A percentile compares a stretch with the other conserved stretches of the same genome.
Conservation (phyloP, 2,797 vertebrate species). For the Eurystomus glaucurus region DNA sequence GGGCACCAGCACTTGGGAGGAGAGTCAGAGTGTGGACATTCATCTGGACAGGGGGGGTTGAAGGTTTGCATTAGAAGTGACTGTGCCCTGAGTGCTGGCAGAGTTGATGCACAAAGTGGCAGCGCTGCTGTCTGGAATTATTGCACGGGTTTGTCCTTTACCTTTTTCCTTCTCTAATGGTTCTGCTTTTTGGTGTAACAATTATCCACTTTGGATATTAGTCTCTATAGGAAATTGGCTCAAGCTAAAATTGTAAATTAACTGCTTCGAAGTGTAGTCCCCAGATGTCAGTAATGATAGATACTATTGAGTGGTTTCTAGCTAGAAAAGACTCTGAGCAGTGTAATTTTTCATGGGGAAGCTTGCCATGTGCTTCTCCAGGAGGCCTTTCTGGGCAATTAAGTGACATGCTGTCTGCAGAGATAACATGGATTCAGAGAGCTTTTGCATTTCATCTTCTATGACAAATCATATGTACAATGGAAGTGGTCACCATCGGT, state of each 20-base stretch:
- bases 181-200: conserved; percentile 10
- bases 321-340: neutral
- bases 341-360: conserved; percentile 56
- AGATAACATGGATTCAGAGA: neutral
- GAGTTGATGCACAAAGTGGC: neutral
- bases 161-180: neutral
- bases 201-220: conserved; percentile 9
- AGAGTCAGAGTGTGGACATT: too few species aligned
- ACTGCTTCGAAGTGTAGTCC: conserved; percentile 26
- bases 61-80: accelerated
- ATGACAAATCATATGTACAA: neutral
- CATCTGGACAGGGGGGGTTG: accelerated
- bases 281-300: conserved; percentile 42
- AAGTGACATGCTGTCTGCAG: conserved; percentile 25
- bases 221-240: conserved; percentile 15
- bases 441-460: conserved; percentile 15
- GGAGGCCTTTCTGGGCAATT: conserved; percentile 46
- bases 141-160: neutral
- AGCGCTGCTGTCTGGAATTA: neutral
- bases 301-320: conserved; percentile 42
- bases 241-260: conserved; percentile 32
- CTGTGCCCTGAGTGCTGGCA: neutral
- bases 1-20: neutral
- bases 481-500: neutral
- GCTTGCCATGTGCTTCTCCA: conserved; percentile 45